Conservation (phyloP, 2,888 invertebrate species). For the Lepidocyrtoides sp. region DNA sequence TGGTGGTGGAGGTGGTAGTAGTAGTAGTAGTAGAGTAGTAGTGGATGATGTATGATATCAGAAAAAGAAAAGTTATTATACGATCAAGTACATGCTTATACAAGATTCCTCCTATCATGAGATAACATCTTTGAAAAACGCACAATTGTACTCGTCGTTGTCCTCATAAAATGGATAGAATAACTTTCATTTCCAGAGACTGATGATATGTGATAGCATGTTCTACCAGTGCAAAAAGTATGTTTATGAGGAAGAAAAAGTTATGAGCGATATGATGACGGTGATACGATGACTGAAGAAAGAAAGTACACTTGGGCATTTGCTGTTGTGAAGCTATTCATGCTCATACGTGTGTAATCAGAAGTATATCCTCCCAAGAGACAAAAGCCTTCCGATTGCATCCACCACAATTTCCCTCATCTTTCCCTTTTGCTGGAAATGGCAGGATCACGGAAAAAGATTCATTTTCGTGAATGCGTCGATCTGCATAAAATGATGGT, state of each 20-base stretch:
- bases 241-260: conserved; percentile 5
- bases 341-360: conserved; percentile 77
- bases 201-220: conserved; percentile 51
- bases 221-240: not conserved
- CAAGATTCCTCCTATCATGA: conserved; percentile 1
- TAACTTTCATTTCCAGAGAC: conserved; percentile 74
- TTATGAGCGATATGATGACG: conserved; percentile 43
- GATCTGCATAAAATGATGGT: conserved; percentile 54
- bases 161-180: conserved; percentile 62
- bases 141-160: conserved; percentile 62
- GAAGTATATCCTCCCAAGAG: conserved; percentile 72
- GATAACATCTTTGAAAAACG: conserved; percentile 18
- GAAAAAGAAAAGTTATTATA: conserved; percentile 28
- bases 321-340: conserved; percentile 43
- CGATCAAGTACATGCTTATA: conserved; percentile 20
- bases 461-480: conserved; percentile 36
- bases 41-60: conserved; percentile 33
- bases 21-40: no score
- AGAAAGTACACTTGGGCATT: conserved; percentile 37
- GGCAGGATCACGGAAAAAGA: conserved; percentile 59
- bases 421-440: conserved; percentile 61
- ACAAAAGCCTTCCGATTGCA: conserved; percentile 77
- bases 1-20: no score
- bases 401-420: conserved; percentile 74
- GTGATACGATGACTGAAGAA: not conserved